Evolutionary conservation across 1,140 invertebrate genomes (phyloP).

Genomic region (Trigoniulus corallinus): DNA sequence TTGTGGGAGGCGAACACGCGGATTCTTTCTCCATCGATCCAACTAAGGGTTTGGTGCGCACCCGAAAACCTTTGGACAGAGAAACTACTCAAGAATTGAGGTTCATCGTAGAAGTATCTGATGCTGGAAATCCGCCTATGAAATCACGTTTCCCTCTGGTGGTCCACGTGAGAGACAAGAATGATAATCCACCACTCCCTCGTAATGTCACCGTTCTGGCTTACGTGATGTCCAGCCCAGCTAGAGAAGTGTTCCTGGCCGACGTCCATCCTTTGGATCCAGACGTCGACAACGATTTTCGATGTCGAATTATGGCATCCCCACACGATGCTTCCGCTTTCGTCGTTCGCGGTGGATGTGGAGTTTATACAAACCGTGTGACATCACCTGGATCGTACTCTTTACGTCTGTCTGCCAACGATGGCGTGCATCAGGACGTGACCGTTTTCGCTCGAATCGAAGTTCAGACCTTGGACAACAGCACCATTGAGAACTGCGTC

Average conservation of each 20-base stretch:
- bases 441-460: slow-evolving; percentile 64
- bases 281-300: slow-evolving; percentile 71
- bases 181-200: slow-evolving; percentile 74
- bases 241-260: slow-evolving; percentile 41
- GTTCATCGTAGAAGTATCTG: slow-evolving; percentile 65
- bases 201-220: slow-evolving; percentile 65
- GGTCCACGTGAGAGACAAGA: slow-evolving; percentile 68
- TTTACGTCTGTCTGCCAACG: slow-evolving; percentile 50
- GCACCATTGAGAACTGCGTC: slow-evolving; percentile 63
- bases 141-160: slow-evolving; percentile 54
- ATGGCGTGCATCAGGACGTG: slow-evolving; percentile 70
- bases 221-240: slow-evolving; percentile 41
- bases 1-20: slow-evolving; percentile 59
- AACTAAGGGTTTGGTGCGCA: slow-evolving; percentile 59
- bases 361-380: background rate
- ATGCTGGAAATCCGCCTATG: slow-evolving; percentile 69
- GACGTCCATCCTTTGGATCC: slow-evolving; percentile 79
- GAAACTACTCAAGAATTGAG: slow-evolving; percentile 56
- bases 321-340: slow-evolving; percentile 31
- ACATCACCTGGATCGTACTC: background rate
- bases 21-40: slow-evolving; percentile 57
- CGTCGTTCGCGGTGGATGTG: slow-evolving; percentile 53
- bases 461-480: slow-evolving; percentile 60
- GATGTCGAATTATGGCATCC: slow-evolving; percentile 50
- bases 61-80: slow-evolving; percentile 59